Base-by-base conservation (phyloP, 1,140 invertebrate species). In the Dryas iulia region DNA sequence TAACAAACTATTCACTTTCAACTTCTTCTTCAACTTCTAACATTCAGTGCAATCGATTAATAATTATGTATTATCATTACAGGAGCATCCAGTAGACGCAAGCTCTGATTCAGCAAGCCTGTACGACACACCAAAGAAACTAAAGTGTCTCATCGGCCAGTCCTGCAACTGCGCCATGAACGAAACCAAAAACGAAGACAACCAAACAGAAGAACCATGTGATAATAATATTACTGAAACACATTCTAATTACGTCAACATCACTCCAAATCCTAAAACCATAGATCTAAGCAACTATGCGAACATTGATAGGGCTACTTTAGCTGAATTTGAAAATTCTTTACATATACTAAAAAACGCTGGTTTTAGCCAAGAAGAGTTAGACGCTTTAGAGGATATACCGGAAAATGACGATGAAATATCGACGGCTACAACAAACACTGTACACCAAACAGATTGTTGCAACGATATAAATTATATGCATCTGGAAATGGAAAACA, bases 121-220 rank as follows among this genome's bases (percentile, higher is more conserved):
- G 78, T 96, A 96, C 86, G 95, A 96, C 75, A 96, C 95, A 70
- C 95, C 95, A 77, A 93, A 95, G 75, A 96, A 95, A 83, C 92
- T 96, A 23, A 96, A 95, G 87, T 95, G 94, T 84, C 91, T 96
- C 11, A 90, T 91, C 64, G 85, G 85, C 21, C 78, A 85, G 68
- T 70, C 78, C 2, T 89, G 88, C 61, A 75, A 60, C 54, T 91
- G 89, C 67, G 64, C 72, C 33, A 65, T 76, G 59, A 79, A 64
- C 62, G 78, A 84, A 66, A 68, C 78, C 81, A 82, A 81, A 77
- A 72, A 69, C 33, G 79, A 81, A 12, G 91, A 95, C 66, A 95
- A 95, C 77, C 93, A 94, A 59, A 94, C 93, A 24, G 91, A 93
- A 14, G 94, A 94, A 78, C 57, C 71, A 68, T 93, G 93, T 80